Evolutionary conservation across 2,113 vertebrate species (phyloP).

Genomic region (Gobiocypris rarus): DNA sequence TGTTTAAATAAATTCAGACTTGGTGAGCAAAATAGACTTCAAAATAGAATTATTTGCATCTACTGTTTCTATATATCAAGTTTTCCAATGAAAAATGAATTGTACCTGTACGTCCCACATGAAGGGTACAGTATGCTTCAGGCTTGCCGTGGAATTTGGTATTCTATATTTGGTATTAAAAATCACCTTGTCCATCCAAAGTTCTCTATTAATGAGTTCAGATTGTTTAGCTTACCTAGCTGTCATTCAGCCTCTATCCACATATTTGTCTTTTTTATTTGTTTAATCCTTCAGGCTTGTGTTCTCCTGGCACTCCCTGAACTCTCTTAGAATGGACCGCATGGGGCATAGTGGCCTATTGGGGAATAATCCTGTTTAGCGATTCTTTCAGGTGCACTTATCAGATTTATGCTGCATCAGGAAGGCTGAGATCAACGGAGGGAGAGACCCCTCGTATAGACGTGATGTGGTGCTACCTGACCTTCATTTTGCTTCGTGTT

Average conservation of each 20-base stretch:
- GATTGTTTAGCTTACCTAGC: slow-evolving; percentile 9
- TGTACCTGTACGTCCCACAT: not conserved
- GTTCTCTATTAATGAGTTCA: slow-evolving; percentile 17
- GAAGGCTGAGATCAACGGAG: slow-evolving; percentile 64
- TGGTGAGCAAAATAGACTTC: not conserved
- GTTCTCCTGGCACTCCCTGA: slow-evolving; percentile 9
- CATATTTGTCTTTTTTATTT: not conserved
- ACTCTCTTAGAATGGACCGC: slow-evolving; percentile 30
- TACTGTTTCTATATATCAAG: not conserved
- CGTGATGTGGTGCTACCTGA: slow-evolving; percentile 67
- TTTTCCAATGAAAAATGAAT: not conserved
- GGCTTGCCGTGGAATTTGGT: not conserved
- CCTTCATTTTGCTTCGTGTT: slow-evolving; percentile 69
- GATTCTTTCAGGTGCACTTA: slow-evolving; percentile 67
- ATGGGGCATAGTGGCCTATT: slow-evolving; percentile 59
- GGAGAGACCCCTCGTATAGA: slow-evolving; percentile 48
- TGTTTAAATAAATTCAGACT: not conserved
- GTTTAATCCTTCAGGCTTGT: slow-evolving; percentile 14
- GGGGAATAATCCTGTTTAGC: slow-evolving; percentile 73
- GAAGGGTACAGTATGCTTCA: not conserved
- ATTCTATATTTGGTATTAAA: slow-evolving; percentile 22
- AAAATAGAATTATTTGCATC: too few relatives aligned
- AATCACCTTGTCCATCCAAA: not conserved
- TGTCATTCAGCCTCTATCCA: not conserved
- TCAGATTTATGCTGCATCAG: slow-evolving; percentile 64